phyloP scores from a whole-genome alignment of 2,888 invertebrate species.

The Periphyllus acericola region DNA sequence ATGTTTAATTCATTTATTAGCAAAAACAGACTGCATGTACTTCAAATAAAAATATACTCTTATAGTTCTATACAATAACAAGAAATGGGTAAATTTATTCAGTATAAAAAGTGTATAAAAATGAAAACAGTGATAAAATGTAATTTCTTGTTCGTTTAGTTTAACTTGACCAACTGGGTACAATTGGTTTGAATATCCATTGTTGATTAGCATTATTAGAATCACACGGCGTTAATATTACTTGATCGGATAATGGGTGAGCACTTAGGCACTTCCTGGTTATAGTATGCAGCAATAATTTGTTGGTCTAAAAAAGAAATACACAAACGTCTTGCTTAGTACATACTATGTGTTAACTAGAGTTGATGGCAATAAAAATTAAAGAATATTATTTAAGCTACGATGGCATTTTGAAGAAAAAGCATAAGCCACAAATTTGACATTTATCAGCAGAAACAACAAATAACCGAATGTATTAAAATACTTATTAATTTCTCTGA shows the following conservation, averaged over 20 bases:
- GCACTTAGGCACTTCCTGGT: slow-evolving; percentile 85
- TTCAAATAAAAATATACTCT: slow-evolving; percentile 21
- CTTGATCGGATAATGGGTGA: slow-evolving; percentile 81
- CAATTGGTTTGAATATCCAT: slow-evolving; percentile 83
- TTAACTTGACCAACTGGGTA: slow-evolving; percentile 72
- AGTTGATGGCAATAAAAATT: background rate
- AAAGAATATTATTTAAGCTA: background rate
- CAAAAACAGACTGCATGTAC: background rate
- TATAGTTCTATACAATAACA: slow-evolving; percentile 19
- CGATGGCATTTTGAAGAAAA: background rate
- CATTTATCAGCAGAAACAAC: too few species aligned
- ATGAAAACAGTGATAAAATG: slow-evolving; percentile 29
- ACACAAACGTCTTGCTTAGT: background rate
- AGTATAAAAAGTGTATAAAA: slow-evolving; percentile 25
- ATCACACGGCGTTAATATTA: slow-evolving; percentile 86
- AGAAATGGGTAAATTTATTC: background rate
- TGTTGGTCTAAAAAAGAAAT: slow-evolving; percentile 39
- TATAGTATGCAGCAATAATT: slow-evolving; percentile 75
- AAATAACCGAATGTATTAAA: background rate
- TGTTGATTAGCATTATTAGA: slow-evolving; percentile 86
- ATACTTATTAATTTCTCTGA: background rate
- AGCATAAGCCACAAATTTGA: too few species aligned
- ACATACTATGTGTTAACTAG: too few species aligned
- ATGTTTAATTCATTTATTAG: background rate
- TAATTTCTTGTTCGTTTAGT: background rate